Base-by-base conservation (phyloP, 2,113 vertebrate species). In the Scomber scombrus region DNA sequence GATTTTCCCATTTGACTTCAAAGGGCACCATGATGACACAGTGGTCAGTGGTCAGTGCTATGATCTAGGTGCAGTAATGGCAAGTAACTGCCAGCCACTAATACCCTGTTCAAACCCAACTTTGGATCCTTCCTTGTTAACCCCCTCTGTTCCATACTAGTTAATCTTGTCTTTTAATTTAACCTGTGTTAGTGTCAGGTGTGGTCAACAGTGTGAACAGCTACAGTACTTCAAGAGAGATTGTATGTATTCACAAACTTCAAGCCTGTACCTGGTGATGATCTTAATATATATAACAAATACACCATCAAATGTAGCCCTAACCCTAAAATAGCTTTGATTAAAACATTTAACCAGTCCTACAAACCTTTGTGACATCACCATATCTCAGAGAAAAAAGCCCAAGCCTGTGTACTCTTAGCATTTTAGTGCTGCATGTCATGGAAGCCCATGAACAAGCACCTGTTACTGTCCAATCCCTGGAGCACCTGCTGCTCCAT, bases 401-500 rank as follows among this genome's bases (percentile, higher is more conserved):
- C 40, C 18, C 6, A 1, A 19, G 13, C 15, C 9, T 6, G 1
- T 9, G 18, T 10, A 12, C 18, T 6, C 10, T 7, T 11, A 11
- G 49, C 4, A 0, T 78, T 58, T 72, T 57, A 12, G n/a, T 0
- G 55, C 21, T 55, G 26, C 40, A 23, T 58, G 49, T 54, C 23
- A 61, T 57, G 40, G 40, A 21, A 80, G 34, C 54, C 57, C 26
- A 11, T 2, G 11, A 56, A 15, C 46, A 26, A 60, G 65, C 78
- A 89, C 85, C 86, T 82, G 75, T 80, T 71, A 45, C 61, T 66
- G 23, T 23, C 2, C 34, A 49, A 85, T 91, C 78, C 70, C 67
- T 6, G 10, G 50, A 87, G 82, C 78, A 87, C 87, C 83, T 80
- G 77, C 81, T 71, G 77, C 83, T 70, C 9, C 61, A 49, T 75